These are phyloP conservation scores for Plebejus anna DNA, from an alignment of 2,888 invertebrate species.

Conservation along the genomic window DNA sequence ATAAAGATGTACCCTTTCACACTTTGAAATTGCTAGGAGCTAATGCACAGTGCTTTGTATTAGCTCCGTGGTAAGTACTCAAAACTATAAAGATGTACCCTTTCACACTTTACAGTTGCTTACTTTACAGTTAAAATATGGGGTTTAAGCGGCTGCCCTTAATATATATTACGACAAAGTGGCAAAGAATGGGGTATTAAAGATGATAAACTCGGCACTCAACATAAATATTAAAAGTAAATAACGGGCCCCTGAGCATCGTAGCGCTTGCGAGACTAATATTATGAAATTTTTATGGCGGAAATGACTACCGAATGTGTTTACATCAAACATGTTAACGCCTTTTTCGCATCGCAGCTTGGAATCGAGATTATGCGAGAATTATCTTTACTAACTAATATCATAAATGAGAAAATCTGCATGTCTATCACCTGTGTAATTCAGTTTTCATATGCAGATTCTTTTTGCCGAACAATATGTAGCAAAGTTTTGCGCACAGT, in stretches of 20 bases:
- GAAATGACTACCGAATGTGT: slow-evolving; percentile 11
- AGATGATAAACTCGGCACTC: slow-evolving; percentile 7
- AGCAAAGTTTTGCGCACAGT: no score
- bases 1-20: no score
- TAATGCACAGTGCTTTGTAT: no score
- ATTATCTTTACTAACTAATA: background rate
- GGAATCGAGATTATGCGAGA: background rate
- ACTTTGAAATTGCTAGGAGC: no score
- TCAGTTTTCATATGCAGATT: no score
- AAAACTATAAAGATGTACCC: background rate
- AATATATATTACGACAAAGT: background rate
- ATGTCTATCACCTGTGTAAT: no score
- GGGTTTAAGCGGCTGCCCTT: background rate
- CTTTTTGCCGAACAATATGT: no score
- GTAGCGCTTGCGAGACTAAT: slow-evolving; percentile 3
- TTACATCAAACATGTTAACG: slow-evolving; percentile 7
- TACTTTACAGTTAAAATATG: background rate
- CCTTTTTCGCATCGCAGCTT: background rate
- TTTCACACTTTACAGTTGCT: background rate
- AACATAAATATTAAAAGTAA: slow-evolving; percentile 20
- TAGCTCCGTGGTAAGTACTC: no score
- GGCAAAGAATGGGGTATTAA: slow-evolving; percentile 3
- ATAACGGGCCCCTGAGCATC: slow-evolving; percentile 5
- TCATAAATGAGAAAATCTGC: no score
- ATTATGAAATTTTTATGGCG: slow-evolving; percentile 13